A percentile compares a stretch with the other conserved stretches of the same genome.
These are phyloP conservation scores for Crenuchus spilurus DNA, from an alignment of 2,797 vertebrate genomes.

Conservation along the genomic window DNA sequence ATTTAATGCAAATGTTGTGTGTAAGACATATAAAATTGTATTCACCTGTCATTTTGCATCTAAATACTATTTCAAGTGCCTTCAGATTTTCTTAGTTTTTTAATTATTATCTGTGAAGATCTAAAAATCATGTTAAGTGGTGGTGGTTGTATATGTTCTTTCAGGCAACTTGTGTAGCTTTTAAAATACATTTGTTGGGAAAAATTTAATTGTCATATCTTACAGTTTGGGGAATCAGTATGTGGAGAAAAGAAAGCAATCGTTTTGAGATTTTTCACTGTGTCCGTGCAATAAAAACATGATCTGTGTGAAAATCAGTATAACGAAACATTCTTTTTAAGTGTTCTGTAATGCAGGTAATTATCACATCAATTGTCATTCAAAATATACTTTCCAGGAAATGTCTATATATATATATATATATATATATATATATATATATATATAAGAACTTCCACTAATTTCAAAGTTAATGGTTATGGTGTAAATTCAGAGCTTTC, in stretches of 20 bases:
- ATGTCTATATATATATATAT: too few species aligned
- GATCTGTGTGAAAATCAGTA: not conserved
- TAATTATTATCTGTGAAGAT: conserved; percentile 14
- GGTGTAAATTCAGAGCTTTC: too few species aligned
- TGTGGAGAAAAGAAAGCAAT: conserved; percentile 32
- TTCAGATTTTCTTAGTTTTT: conserved; percentile 31
- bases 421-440: too few species aligned
- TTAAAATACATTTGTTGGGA: conserved; percentile 15
- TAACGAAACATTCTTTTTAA: not conserved
- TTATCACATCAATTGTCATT: too few species aligned
- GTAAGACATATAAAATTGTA: conserved; percentile 6
- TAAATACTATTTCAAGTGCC: conserved; percentile 48
- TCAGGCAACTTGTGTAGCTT: not conserved
- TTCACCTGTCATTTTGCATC: conserved; percentile 34
- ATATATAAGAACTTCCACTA: too few species aligned
- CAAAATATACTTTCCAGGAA: too few species aligned
- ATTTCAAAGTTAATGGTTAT: too few species aligned
- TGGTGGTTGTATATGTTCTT: conserved; percentile 35
- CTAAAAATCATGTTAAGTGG: not conserved
- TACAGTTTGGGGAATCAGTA: not conserved
- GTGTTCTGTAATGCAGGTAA: not conserved
- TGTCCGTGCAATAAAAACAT: not conserved
- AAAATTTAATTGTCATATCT: not conserved
- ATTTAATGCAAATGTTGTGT: conserved; percentile 29
- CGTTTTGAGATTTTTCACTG: not conserved